phyloP scores from a whole-genome alignment of 2,888 invertebrate genomes.

The Latrodectus elegans region DNA sequence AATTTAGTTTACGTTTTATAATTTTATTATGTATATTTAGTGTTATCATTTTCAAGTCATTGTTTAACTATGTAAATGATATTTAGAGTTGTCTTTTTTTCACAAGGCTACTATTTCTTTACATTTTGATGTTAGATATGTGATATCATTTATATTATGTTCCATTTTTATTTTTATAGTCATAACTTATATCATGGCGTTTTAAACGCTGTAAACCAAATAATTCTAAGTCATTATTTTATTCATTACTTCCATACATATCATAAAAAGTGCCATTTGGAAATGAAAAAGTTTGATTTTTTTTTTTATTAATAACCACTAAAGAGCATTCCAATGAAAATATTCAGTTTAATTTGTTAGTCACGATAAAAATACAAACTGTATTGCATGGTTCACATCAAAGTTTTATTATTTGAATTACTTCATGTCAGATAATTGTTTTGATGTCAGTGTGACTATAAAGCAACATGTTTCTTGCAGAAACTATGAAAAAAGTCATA shows the following conservation, averaged over 20 bases:
- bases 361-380: constrained; percentile 43
- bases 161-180: constrained; percentile 36
- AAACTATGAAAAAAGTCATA: neutral
- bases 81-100: too few species aligned
- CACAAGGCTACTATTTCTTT: too few species aligned
- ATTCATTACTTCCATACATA: constrained; percentile 68
- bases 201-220: constrained; percentile 10
- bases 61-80: too few species aligned
- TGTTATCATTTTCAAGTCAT: too few species aligned
- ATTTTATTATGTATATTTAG: too few species aligned
- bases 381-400: constrained; percentile 43
- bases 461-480: neutral
- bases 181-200: constrained; percentile 11
- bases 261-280: constrained; percentile 69
- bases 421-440: constrained; percentile 47
- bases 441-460: constrained; percentile 45
- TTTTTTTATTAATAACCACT: constrained; percentile 30
- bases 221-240: constrained; percentile 64
- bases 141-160: constrained; percentile 40
- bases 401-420: constrained; percentile 8
- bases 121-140: constrained; percentile 12
- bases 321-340: constrained; percentile 27
- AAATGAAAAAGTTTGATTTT: constrained; percentile 35
- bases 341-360: constrained; percentile 34
- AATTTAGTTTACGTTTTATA: too few species aligned